A percentile compares a stretch with the other conserved stretches of the same genome.
These are phyloP conservation scores for Gavialis gangeticus DNA, from an alignment of 2,113 vertebrate genomes.

Conservation along the genomic window DNA sequence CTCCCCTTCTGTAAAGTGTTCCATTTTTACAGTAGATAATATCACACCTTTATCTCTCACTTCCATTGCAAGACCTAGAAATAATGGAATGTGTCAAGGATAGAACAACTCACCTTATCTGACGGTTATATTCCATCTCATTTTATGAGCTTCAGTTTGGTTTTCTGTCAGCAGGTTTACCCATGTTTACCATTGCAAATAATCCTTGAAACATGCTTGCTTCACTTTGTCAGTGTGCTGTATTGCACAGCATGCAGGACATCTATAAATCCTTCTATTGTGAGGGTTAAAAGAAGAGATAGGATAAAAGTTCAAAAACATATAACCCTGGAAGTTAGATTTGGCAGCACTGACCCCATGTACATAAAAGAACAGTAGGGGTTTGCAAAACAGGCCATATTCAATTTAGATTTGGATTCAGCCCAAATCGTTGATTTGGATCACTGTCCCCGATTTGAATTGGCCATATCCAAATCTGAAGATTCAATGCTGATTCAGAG, in stretches of 20 bases:
- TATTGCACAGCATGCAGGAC: neutral
- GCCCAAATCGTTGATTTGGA: too few species aligned
- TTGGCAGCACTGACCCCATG: too few species aligned
- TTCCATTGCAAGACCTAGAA: neutral
- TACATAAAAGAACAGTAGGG: too few species aligned
- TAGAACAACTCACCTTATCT: neutral
- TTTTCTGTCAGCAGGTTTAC: neutral
- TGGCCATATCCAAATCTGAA: too few species aligned
- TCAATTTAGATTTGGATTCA: too few species aligned
- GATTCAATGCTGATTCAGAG: too few species aligned
- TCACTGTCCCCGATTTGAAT: too few species aligned
- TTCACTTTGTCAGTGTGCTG: neutral
- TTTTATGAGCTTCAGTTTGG: neutral
- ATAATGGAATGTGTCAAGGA: neutral
- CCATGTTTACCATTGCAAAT: neutral
- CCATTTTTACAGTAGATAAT: neutral
- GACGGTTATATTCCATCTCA: neutral
- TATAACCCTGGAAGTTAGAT: neutral
- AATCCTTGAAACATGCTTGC: accelerated
- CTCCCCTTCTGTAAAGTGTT: neutral
- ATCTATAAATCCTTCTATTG: neutral
- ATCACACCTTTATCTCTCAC: accelerated
- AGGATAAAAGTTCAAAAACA: neutral
- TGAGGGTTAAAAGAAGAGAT: neutral
- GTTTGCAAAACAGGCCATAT: too few species aligned